Percentiles rank a stretch among this genome's conserved stretches.
Evolutionary conservation across 1,140 invertebrate species (phyloP).

Genomic region (Nylanderia fulva): DNA sequence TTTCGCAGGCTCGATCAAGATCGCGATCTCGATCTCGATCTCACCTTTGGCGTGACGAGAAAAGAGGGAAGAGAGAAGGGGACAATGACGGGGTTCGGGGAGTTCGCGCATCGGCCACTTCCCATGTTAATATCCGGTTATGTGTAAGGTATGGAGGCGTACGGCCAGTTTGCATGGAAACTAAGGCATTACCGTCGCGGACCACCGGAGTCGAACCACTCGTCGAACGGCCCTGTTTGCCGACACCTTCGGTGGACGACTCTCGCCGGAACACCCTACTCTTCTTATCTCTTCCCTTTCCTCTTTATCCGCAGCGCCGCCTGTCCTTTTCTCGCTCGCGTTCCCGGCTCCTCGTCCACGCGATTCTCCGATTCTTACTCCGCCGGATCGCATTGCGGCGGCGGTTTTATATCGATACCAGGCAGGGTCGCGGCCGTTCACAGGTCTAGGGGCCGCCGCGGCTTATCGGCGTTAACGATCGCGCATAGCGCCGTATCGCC

Average conservation of each 20-base stretch:
- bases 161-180: conserved; percentile 85
- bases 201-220: conserved; percentile 84
- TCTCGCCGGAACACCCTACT: conserved; percentile 60
- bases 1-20: conserved; percentile 65
- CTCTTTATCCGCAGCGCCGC: conserved; percentile 23
- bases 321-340: conserved; percentile 14
- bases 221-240: conserved; percentile 83
- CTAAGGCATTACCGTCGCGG: conserved; percentile 83
- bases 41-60: conserved; percentile 13
- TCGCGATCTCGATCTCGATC: conserved; percentile 68
- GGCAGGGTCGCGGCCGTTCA: conserved; percentile 64
- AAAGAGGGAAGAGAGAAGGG: conserved; percentile 9
- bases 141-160: conserved; percentile 84
- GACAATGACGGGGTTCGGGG: conserved; percentile 53
- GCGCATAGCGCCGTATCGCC: conserved; percentile 24
- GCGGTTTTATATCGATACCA: conserved; percentile 71
- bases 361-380: conserved; percentile 77
- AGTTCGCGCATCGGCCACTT: conserved; percentile 80
- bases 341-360: conserved; percentile 63
- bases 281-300: conserved; percentile 63
- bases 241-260: conserved; percentile 80
- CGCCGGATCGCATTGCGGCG: conserved; percentile 60
- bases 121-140: conserved; percentile 85
- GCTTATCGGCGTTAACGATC: conserved; percentile 50
- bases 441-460: conserved; percentile 43